A percentile compares a stretch with the other conserved stretches of the same genome.
Conservation (phyloP, 2,797 vertebrate genomes). For the Coranthus polyacanthus region DNA sequence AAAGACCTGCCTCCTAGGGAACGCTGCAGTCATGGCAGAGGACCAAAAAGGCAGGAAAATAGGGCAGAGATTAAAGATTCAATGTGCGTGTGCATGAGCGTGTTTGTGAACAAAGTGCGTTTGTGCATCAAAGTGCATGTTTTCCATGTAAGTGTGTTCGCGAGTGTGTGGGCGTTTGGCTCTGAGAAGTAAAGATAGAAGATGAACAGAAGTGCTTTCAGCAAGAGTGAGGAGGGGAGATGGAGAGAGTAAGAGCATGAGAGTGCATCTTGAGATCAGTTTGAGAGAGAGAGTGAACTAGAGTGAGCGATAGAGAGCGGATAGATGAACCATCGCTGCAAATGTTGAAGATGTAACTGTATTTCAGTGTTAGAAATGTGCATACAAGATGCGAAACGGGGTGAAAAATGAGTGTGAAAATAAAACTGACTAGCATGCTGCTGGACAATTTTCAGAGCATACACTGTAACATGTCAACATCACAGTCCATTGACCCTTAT, state of each 20-base stretch:
- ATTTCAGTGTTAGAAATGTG: slow-evolving; percentile 6
- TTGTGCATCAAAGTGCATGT: slow-evolving; percentile 59
- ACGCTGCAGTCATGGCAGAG: slow-evolving; percentile 76
- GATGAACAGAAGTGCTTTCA: slow-evolving; percentile 72
- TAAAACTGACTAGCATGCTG: slow-evolving; percentile 21
- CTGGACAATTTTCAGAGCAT: not conserved
- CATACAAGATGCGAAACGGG: not conserved
- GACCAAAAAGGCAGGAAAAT: slow-evolving; percentile 79
- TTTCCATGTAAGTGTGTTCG: slow-evolving; percentile 46
- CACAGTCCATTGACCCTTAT: not conserved
- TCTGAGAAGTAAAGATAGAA: slow-evolving; percentile 59
- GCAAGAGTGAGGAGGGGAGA: slow-evolving; percentile 40
- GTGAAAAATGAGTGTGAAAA: slow-evolving; percentile 23
- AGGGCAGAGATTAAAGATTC: slow-evolving; percentile 84
- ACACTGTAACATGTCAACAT: not conserved
- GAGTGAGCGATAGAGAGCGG: slow-evolving; percentile 28
- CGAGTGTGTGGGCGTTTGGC: slow-evolving; percentile 69
- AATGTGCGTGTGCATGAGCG: slow-evolving; percentile 64
- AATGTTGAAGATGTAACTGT: slow-evolving; percentile 24
- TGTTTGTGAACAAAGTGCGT: slow-evolving; percentile 69
- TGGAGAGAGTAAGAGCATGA: slow-evolving; percentile 36
- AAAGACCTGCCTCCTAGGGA: slow-evolving; percentile 74
- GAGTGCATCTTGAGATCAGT: slow-evolving; percentile 52
- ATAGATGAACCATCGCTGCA: slow-evolving; percentile 21
- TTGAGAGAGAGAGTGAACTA: slow-evolving; percentile 26